phyloP scores from a whole-genome alignment of 1,140 invertebrate genomes.

The Phymastichus coffea region DNA sequence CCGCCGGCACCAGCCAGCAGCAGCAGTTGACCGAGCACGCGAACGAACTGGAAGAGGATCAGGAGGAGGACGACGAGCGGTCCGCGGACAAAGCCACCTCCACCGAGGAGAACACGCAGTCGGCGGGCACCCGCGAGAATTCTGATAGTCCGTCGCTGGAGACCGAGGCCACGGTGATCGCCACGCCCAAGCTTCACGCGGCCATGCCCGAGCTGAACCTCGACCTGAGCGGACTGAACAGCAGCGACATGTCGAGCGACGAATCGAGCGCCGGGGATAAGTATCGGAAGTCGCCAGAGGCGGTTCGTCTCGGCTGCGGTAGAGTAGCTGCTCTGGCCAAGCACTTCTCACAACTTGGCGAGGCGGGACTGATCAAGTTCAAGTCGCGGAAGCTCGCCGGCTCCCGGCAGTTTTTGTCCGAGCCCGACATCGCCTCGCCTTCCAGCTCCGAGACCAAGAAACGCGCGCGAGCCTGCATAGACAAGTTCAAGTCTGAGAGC shows the following conservation, averaged over 20 bases:
- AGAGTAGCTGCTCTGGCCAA: constrained; percentile 64
- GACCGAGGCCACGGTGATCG: constrained; percentile 23
- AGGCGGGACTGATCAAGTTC: constrained; percentile 50
- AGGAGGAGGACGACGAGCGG: constrained; percentile 9
- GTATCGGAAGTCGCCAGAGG: constrained; percentile 65
- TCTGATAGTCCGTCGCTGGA: constrained; percentile 25
- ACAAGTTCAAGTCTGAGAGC: constrained; percentile 40
- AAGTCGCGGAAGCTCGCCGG: constrained; percentile 36
- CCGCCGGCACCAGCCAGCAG: not conserved
- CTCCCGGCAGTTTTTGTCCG: constrained; percentile 45
- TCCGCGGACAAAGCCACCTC: constrained; percentile 7
- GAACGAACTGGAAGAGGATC: not conserved
- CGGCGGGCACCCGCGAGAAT: constrained; percentile 6
- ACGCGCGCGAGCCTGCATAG: constrained; percentile 21
- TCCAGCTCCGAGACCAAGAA: constrained; percentile 27
- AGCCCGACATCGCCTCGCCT: constrained; percentile 47
- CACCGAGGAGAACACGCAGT: not conserved
- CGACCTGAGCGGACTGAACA: constrained; percentile 47
- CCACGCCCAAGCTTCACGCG: constrained; percentile 30
- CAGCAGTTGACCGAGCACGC: not conserved
- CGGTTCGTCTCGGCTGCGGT: constrained; percentile 61
- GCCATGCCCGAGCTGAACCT: constrained; percentile 47
- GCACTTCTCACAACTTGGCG: constrained; percentile 59
- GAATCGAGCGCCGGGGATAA: constrained; percentile 51
- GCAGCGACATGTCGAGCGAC: constrained; percentile 48